These are phyloP conservation scores for Criorhina ranunculi DNA, from an alignment of 2,888 invertebrate genomes.

Conservation along the genomic window DNA sequence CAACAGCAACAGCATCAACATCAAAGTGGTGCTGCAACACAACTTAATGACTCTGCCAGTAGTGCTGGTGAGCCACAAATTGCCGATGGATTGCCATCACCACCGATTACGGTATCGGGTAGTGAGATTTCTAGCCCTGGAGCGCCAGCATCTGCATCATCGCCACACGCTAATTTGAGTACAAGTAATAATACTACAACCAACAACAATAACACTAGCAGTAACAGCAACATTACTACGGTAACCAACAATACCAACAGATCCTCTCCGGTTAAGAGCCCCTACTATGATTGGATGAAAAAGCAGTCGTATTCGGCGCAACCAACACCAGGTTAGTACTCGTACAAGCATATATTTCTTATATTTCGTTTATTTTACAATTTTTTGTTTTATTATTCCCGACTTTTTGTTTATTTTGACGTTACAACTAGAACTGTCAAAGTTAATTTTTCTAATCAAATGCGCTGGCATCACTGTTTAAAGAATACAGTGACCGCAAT, in stretches of 20 bases:
- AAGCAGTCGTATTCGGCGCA: slow-evolving; percentile 93
- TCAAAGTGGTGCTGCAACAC: slow-evolving; percentile 78
- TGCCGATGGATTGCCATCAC: slow-evolving; percentile 85
- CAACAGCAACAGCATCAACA: slow-evolving; percentile 81
- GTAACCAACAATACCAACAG: slow-evolving; percentile 82
- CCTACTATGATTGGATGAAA: slow-evolving; percentile 95
- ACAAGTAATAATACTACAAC: slow-evolving; percentile 83
- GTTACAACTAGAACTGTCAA: background rate
- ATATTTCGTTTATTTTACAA: background rate
- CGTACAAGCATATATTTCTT: slow-evolving; percentile 71
- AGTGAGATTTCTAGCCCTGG: slow-evolving; percentile 88
- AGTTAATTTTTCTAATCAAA: no score
- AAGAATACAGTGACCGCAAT: no score
- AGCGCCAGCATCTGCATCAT: slow-evolving; percentile 82
- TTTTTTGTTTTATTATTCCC: slow-evolving; percentile 13
- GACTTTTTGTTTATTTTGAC: background rate
- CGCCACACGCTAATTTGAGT: slow-evolving; percentile 85
- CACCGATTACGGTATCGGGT: slow-evolving; percentile 86
- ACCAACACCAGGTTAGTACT: slow-evolving; percentile 91
- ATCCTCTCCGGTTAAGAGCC: slow-evolving; percentile 91
- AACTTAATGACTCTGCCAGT: slow-evolving; percentile 80
- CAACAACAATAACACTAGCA: slow-evolving; percentile 67
- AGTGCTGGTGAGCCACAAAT: slow-evolving; percentile 78
- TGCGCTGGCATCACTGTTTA: no score
- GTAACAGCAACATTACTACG: slow-evolving; percentile 78